A percentile compares a stretch with the other conserved stretches of the same genome.
These are phyloP conservation scores for Nothoprocta pentlandii DNA, from an alignment of 2,113 vertebrate species.

Conservation along the genomic window DNA sequence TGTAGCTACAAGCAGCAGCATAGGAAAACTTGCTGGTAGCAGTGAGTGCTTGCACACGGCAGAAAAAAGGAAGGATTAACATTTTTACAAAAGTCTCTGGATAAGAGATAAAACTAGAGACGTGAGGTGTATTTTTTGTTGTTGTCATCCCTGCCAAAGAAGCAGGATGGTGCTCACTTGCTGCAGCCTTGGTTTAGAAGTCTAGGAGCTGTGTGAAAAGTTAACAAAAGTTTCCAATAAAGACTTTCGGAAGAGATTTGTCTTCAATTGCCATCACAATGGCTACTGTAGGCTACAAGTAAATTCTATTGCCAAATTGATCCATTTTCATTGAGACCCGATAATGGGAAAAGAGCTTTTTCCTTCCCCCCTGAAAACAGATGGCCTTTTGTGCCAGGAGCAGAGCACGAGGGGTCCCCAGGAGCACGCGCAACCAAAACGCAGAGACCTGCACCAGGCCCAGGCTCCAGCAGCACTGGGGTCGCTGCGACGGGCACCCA, in stretches of 20 bases:
- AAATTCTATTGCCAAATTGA: background rate
- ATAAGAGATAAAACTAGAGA: background rate
- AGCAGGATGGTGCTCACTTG: background rate
- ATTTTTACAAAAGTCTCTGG: background rate
- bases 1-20: background rate
- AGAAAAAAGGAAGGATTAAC: background rate
- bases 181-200: background rate
- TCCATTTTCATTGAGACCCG: background rate
- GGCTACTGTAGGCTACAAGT: background rate
- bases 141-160: background rate
- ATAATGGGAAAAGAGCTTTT: background rate
- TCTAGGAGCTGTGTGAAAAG: background rate
- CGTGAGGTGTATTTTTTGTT: accelerated
- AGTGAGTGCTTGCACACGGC: background rate
- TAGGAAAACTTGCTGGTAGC: background rate
- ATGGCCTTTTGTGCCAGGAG: background rate
- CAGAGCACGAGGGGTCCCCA: background rate
- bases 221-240: background rate
- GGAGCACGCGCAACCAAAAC: conserved; percentile 40
- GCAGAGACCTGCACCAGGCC: conserved; percentile 41
- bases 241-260: background rate
- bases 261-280: background rate
- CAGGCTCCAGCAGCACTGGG: conserved; percentile 61
- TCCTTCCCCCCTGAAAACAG: background rate
- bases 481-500: conserved; percentile 69